Evolutionary conservation across 2,797 vertebrate genomes (phyloP), one percentile per base, ranked within the genome.

Genomic region (Sus cebifrons): DNA sequence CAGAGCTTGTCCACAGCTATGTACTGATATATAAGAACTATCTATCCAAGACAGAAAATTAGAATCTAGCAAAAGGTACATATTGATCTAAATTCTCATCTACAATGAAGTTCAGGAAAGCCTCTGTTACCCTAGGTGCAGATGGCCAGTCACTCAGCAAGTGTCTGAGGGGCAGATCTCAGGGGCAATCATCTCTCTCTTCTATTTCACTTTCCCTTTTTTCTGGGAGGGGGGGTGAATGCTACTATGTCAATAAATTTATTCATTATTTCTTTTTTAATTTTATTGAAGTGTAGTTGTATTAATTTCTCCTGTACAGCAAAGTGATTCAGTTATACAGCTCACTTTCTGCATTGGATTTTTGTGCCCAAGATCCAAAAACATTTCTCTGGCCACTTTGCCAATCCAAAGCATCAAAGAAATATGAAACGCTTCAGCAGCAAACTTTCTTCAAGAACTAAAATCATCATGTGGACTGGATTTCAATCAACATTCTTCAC

Each of bases 361-460:
- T 95, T 74, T 64, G 5, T 52, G 32, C 7, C 83, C 27, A 70
- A 78, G 91, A 40, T 25, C 15, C n/a, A 25, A 73, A 92, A 40
- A 2, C 2, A 60, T 18, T 60, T 79, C 5, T 94, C 75, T 84
- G 25, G 36, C 6, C 11, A 88, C 56, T 44, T 86, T 36, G 25
- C 73, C 20, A 62, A 58, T n/a, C 29, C 12, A 91, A 87, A 16
- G 3, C 56, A 75, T 73, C 20, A 77, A 54, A 56, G 20, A 94
- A 60, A 78, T 12, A 40, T 17, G 23, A 84, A 84, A 67, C 3
- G 3, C 3, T 62, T 79, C 15, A 71, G 49, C 17, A 44, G 21
- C 27, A 86, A 49, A 71, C 2, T n/a, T 94, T 64, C 27, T 52
- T 90, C 71, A 17, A 79, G 6, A 95, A 65, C 18, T 94, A 78